Base-by-base conservation (phyloP, 2,797 vertebrate genomes). In the Lycodopsis pacificus region DNA sequence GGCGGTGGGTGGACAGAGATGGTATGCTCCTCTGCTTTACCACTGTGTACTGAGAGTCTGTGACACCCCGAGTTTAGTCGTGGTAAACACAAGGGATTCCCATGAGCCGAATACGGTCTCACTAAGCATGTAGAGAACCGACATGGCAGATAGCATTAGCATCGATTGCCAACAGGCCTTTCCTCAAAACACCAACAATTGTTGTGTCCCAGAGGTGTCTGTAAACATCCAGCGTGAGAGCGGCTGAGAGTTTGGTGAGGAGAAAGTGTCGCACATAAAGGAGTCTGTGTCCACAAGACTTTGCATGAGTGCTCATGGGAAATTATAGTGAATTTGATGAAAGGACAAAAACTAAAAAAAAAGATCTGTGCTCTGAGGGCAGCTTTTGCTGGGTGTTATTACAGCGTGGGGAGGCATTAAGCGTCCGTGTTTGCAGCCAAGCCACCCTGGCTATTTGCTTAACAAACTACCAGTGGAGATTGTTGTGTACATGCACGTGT, bases 401-500 rank as follows among this genome's bases (percentile, higher is more conserved):
- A 61, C 48, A 79, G 75, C 19, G 44, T 68, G 63, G 32, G 62
- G 49, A 79, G 73, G 65, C 30, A 36, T 58, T 61, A 54, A 61
- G 46, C 70, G 65, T 85, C 77, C 73, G 84, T 81, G 44, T 76
- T 82, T 83, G 67, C 87, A 78, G 83, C 61, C 66, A 67, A 72
- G 85, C 80, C 56, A 71, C 70, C 65, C 69, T 73, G 69, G 73
- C 38, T 91, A 94, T 95, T 95, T 94, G 92, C 80, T 84, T 88
- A 94, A 91, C 94, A 96, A 95, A 95, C 94, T 15, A 74, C 68
- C 75, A 77, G 27, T 32, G 77, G 76, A 71, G 80, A 66, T 71
- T 77, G 79, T 71, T 81, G 87, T 86, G 70, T 77, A 64, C 77
- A 70, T 73, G 68, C 58, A 46, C 71, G 73, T 56, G 66, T 76